Conservation (phyloP, 2,113 vertebrate genomes). For the Junco hyemalis region DNA sequence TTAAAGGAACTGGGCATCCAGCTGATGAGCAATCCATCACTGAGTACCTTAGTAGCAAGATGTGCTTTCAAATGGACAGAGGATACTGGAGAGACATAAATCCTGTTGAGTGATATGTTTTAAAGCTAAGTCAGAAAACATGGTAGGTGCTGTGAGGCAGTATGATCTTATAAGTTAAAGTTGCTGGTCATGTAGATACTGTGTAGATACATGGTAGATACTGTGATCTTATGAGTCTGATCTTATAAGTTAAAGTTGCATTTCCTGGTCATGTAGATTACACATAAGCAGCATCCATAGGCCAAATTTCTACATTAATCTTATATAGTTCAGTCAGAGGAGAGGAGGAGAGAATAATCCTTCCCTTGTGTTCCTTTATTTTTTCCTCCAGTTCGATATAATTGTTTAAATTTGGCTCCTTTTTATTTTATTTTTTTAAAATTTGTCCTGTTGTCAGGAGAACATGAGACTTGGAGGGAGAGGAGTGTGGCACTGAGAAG, state of each 20-base stretch:
- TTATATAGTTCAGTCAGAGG: neutral
- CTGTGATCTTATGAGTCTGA: neutral
- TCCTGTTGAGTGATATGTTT: neutral
- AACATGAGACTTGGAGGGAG: neutral
- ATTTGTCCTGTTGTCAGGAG: neutral
- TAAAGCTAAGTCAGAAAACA: neutral
- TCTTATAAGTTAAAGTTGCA: neutral
- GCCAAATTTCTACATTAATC: neutral
- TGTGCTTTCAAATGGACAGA: neutral
- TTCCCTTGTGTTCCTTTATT: neutral
- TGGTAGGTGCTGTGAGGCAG: neutral
- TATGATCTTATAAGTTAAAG: neutral
- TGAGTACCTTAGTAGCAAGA: neutral
- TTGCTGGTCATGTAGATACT: neutral
- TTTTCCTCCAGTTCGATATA: neutral
- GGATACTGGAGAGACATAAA: neutral
- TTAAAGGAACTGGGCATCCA: neutral
- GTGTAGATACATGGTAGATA: neutral
- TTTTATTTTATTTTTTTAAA: accelerated
- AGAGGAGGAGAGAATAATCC: neutral
- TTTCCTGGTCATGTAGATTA: neutral
- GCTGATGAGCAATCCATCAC: neutral
- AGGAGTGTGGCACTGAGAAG: neutral
- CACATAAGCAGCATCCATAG: neutral
- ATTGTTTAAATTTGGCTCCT: neutral